Evolutionary conservation across 1,140 invertebrate genomes (phyloP).

Genomic region (Drosophila melanica): DNA sequence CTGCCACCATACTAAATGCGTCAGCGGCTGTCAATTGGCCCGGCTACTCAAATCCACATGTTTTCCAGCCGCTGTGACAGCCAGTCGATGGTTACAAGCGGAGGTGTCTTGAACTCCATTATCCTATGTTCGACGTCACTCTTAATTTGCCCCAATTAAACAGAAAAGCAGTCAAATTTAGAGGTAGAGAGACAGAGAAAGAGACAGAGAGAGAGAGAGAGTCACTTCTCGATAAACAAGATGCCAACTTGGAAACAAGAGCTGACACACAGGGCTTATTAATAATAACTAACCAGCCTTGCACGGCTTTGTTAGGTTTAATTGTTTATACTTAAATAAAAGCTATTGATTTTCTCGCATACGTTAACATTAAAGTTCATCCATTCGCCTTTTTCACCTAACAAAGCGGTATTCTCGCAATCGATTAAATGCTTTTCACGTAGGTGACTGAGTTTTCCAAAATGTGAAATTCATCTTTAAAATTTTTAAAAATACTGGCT

Average conservation of each 20-base stretch:
- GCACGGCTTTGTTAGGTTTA: no score
- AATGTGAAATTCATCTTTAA: no score
- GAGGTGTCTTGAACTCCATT: constrained; percentile 78
- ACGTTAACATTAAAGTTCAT: no score
- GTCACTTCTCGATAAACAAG: constrained; percentile 37
- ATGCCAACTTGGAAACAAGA: constrained; percentile 9
- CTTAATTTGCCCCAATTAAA: constrained; percentile 79
- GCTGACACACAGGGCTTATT: constrained; percentile 52
- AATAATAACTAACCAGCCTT: constrained; percentile 46
- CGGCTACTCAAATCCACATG: background rate
- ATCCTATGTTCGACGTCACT: constrained; percentile 73
- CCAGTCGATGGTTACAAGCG: constrained; percentile 33
- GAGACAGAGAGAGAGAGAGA: background rate
- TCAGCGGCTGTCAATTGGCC: constrained; percentile 10
- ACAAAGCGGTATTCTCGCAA: no score
- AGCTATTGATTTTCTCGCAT: no score
- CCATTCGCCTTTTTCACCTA: no score
- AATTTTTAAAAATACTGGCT: no score
- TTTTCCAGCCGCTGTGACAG: constrained; percentile 8
- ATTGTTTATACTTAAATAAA: no score
- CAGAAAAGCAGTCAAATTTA: background rate
- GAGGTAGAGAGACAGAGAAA: background rate
- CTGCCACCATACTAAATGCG: background rate
- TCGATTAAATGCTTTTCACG: no score
- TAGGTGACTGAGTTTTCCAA: no score